Conservation (phyloP, 2,888 invertebrate genomes). For the Cheilosia vernalis region DNA sequence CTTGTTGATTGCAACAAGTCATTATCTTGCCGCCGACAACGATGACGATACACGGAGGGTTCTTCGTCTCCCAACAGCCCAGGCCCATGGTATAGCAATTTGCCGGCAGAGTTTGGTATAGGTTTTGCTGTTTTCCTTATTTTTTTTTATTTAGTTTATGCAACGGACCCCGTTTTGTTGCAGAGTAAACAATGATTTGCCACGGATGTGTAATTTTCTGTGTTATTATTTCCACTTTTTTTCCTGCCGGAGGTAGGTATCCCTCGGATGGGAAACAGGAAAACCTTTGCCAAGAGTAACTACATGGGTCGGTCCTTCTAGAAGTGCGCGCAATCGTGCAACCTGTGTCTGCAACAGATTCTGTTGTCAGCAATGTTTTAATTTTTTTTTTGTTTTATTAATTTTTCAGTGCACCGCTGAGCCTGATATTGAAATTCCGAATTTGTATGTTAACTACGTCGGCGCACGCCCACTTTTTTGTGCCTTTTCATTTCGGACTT, state of each 20-base stretch:
- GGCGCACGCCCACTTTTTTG: conserved; percentile 68
- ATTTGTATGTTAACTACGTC: conserved; percentile 68
- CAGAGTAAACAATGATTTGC: conserved; percentile 77
- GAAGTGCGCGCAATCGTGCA: conserved; percentile 52
- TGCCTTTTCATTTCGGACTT: conserved; percentile 43
- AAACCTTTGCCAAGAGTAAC: conserved; percentile 50
- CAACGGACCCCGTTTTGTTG: conserved; percentile 65
- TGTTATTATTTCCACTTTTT: conserved; percentile 66
- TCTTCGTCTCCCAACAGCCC: conserved; percentile 37
- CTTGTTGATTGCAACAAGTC: conserved; percentile 74
- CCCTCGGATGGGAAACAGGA: conserved; percentile 66
- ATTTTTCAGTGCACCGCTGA: conserved; percentile 32
- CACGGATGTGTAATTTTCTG: conserved; percentile 75
- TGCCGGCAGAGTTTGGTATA: conserved; percentile 54
- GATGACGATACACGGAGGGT: conserved; percentile 40
- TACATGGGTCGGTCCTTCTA: conserved; percentile 34
- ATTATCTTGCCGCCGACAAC: conserved; percentile 68
- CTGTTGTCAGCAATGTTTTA: conserved; percentile 59
- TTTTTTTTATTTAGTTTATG: conserved; percentile 10
- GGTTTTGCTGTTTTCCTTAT: neutral
- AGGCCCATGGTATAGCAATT: conserved; percentile 61
- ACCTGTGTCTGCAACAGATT: conserved; percentile 51
- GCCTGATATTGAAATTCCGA: conserved; percentile 67
- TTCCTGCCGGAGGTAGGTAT: conserved; percentile 23
- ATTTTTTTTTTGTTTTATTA: conserved; percentile 1